A percentile compares a stretch with the other conserved stretches of the same genome.
Conservation (phyloP, 2,797 vertebrate species). For the Megaceryle alcyon region DNA sequence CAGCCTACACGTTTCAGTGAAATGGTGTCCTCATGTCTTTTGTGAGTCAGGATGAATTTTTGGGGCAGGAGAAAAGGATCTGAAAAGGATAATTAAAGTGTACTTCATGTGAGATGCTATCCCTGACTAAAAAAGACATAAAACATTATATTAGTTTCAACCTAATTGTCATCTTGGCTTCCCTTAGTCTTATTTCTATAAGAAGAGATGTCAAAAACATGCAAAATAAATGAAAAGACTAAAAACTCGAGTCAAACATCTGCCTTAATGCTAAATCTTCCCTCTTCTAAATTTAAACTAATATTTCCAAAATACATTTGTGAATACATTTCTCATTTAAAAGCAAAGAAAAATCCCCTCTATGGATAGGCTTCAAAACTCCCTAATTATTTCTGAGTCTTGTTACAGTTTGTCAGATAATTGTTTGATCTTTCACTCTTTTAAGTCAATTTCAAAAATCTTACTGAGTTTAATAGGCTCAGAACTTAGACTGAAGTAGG, state of each 20-base stretch:
- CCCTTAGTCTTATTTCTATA: neutral
- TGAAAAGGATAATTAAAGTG: neutral
- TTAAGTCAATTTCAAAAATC: conserved; percentile 47
- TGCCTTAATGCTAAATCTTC: neutral
- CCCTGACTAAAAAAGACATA: neutral
- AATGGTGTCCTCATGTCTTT: neutral
- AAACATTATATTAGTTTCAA: neutral
- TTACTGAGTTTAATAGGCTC: conserved; percentile 36
- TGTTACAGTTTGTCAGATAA: conserved; percentile 51
- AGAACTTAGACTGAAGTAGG: conserved; percentile 17
- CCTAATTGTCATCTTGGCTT: neutral
- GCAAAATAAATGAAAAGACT: neutral
- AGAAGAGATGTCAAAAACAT: neutral
- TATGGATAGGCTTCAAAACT: conserved; percentile 52
- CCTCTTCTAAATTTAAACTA: conserved; percentile 30
- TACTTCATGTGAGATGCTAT: neutral
- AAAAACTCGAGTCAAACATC: neutral
- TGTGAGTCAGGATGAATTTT: neutral
- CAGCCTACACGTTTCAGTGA: neutral
- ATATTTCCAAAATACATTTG: conserved; percentile 55
- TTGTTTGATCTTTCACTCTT: conserved; percentile 63
- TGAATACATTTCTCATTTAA: conserved; percentile 36
- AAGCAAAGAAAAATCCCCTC: conserved; percentile 28
- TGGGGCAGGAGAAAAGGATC: neutral
- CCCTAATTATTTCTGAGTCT: conserved; percentile 59